Conservation (phyloP, 2,113 vertebrate genomes). For the Amblyopsis rosae region DNA sequence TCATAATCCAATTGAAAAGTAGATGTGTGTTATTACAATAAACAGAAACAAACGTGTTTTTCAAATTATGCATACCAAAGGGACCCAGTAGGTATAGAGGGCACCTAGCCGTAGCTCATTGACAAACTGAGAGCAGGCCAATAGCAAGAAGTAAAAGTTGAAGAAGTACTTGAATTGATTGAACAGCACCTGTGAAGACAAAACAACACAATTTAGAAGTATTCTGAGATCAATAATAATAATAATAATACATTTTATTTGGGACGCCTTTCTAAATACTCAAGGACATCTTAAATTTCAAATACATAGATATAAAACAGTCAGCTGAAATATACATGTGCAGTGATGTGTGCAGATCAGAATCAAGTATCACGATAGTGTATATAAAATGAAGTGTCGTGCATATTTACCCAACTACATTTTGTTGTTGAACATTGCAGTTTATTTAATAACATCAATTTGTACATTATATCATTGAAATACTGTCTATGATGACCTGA, state of each 20-base stretch:
- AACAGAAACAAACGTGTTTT: not conserved
- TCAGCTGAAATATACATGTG: too few species aligned
- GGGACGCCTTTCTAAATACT: too few species aligned
- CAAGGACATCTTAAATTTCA: too few species aligned
- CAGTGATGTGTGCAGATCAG: not conserved
- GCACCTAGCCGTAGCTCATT: conserved; percentile 91
- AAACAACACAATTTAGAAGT: not conserved
- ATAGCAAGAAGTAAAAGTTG: conserved; percentile 94
- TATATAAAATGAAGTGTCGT: not conserved
- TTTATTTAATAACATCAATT: too few species aligned
- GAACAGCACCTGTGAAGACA: conserved; percentile 85
- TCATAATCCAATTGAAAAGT: not conserved
- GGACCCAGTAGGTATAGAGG: conserved; percentile 98
- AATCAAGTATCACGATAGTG: not conserved
- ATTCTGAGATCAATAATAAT: too few species aligned
- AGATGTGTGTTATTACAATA: not conserved
- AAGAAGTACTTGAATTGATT: conserved; percentile 99
- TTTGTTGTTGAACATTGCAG: too few species aligned
- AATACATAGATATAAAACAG: too few species aligned
- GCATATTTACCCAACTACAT: not conserved
- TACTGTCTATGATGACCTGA: too few species aligned
- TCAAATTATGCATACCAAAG: conserved; percentile 82
- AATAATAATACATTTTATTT: too few species aligned
- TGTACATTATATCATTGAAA: too few species aligned
- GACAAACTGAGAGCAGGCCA: conserved; percentile 97